Evolutionary conservation across 2,888 invertebrate genomes (phyloP), one percentile per base, ranked within the genome.

Genomic region (Eumacrocentrus americanus): DNA sequence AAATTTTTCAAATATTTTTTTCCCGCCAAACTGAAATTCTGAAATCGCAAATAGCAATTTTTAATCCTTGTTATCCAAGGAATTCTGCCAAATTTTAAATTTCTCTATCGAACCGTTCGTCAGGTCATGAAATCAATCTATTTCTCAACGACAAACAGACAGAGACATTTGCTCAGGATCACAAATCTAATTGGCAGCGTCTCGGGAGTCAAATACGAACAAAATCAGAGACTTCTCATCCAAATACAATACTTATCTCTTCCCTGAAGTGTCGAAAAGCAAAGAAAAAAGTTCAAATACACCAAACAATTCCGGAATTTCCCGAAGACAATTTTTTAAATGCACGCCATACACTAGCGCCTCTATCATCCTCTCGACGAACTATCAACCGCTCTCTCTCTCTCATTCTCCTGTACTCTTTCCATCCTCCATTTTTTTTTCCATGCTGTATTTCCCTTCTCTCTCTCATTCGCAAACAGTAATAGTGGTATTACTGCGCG

Each of bases 331-430:
- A 14, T 37, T 56, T 58, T 61, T 44, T 35, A n/a, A n/a, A n/a
- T 22, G 44, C 22, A 18, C 23, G 46, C 44, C 54, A 16, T 55
- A 37, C 48, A 44, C 52, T 58, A 52, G 34, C 58, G 35, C 23
- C n/a, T 29, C n/a, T 11, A n/a, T 35, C n/a, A n/a, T n/a, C n/a
- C n/a, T n/a, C n/a, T n/a, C n/a, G n/a, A n/a, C n/a, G n/a, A n/a
- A n/a, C n/a, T n/a, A n/a, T n/a, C n/a, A n/a, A 9, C 44, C 14
- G 40, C 9, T 52, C 29, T 52, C 53, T 61, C 38, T 44, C 55
- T 11, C 16, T 9, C 16, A 14, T 4, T 12, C 14, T 20, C n/a
- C 25, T n/a, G n/a, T n/a, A n/a, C n/a, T n/a, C n/a, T n/a, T n/a
- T n/a, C n/a, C n/a, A n/a, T n/a, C n/a, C n/a, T n/a, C n/a, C n/a